Evolutionary conservation across 2,113 vertebrate genomes (phyloP), one percentile per base, ranked within the genome.

Genomic region (Anguilla japonica): DNA sequence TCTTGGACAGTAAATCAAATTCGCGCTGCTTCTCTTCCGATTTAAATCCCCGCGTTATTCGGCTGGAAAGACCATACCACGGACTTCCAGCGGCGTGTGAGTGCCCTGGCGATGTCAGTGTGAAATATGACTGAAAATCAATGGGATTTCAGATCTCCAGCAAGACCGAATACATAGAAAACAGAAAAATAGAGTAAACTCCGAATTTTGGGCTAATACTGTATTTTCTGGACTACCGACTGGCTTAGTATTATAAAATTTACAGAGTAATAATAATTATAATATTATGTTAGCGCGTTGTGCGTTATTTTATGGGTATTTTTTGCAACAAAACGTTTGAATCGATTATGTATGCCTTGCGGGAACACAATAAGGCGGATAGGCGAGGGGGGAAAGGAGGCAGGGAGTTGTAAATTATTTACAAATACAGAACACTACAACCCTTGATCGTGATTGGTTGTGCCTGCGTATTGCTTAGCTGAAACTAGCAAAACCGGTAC

Each of bases 41-140:
- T 86, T 81, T 86, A 86, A 81, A 81, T 60, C 46, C 78, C 79
- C 53, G 57, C 40, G n/a, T 34, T 80, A 56, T 63, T 60, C 83
- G 40, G n/a, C 40, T 20, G 79, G 15, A 80, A 80, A 50, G 16
- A 39, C 82, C 53, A 20, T 83, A 26, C 53, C 18, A 40, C 89
- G 86, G 86, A 78, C 85, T 89, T 82, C 71, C n/a, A 75, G 71
- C n/a, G 9, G 84, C 82, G 82, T 87, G 88, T 85, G 84, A 80
- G 20, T 87, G 87, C 91, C 91, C 93, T 91, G 92, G 89, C 86
- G 87, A 90, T 93, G 93, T 94, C 94, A 94, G 92, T 94, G 94
- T 95, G 94, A 94, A 95, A 95, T 94, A 94, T 96, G 95, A 95
- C 94, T 95, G 93, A 94, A 92, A 93, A 94, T 96, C 95, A 95